Conservation (phyloP, 1,140 invertebrate genomes). For the Drosophila kepulauana region DNA sequence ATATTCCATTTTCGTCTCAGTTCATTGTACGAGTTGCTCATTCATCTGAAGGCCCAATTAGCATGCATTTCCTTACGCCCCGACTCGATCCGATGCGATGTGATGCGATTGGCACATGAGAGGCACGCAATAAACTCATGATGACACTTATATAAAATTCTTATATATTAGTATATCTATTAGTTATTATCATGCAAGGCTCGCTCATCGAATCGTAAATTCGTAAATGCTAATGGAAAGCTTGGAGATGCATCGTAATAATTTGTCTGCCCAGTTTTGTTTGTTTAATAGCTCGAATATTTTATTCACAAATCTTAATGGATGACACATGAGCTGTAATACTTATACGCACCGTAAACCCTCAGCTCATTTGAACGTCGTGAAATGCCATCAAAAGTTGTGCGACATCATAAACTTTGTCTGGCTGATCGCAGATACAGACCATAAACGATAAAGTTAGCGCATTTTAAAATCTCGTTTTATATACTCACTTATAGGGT, state of each 20-base stretch:
- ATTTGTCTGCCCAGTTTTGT: conserved; percentile 27
- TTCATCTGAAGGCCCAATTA: conserved; percentile 32
- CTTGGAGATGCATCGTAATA: conserved; percentile 35
- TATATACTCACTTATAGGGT: conserved; percentile 4
- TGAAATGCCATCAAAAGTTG: neutral
- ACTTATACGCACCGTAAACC: neutral
- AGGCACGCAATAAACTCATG: conserved; percentile 69
- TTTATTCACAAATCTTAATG: conserved; percentile 28
- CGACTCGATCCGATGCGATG: conserved; percentile 1
- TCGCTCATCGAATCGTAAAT: conserved; percentile 45
- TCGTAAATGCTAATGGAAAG: conserved; percentile 61
- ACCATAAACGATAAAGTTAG: neutral
- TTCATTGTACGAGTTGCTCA: conserved; percentile 11
- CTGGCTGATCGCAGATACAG: neutral
- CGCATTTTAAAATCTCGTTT: conserved; percentile 1
- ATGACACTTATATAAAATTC: conserved; percentile 26
- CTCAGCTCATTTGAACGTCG: neutral
- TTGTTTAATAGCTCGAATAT: conserved; percentile 24
- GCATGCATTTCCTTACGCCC: conserved; percentile 60
- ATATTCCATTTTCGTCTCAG: conserved; percentile 17
- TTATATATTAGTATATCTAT: conserved; percentile 22
- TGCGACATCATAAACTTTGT: too few species aligned
- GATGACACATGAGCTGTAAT: conserved; percentile 6
- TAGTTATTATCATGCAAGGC: conserved; percentile 69
- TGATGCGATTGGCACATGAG: conserved; percentile 27